These are phyloP conservation scores for Nomada hirtipes DNA, from an alignment of 2,888 invertebrate genomes.

Conservation along the genomic window DNA sequence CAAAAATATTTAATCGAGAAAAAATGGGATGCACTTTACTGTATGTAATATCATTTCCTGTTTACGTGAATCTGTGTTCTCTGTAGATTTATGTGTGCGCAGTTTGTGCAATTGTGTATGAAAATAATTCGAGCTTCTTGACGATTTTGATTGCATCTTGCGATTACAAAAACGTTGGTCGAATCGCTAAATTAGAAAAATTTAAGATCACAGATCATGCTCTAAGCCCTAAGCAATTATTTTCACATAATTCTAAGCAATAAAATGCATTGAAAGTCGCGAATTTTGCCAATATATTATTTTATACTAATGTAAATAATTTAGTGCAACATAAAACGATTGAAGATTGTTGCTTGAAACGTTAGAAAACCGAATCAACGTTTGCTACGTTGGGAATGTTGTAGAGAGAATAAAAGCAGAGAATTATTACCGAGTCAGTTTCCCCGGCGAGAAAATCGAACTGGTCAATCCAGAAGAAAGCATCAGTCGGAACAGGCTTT, in stretches of 20 bases:
- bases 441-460: slow-evolving; percentile 40
- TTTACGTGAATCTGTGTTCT: slow-evolving; percentile 13
- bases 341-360: not conserved
- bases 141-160: slow-evolving; percentile 21
- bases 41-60: not conserved
- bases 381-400: not conserved
- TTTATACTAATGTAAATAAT: not conserved
- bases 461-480: slow-evolving; percentile 54
- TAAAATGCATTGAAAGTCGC: not conserved
- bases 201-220: slow-evolving; percentile 14
- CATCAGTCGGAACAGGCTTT: slow-evolving; percentile 44
- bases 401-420: not conserved
- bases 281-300: not conserved
- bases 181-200: not conserved
- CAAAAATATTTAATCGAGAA: not conserved
- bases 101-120: slow-evolving; percentile 16
- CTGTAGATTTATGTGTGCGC: slow-evolving; percentile 11
- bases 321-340: not conserved
- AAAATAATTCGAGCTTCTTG: slow-evolving; percentile 26
- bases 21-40: slow-evolving; percentile 9
- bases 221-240: slow-evolving; percentile 24
- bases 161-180: not conserved
- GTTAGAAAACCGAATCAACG: not conserved
- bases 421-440: slow-evolving; percentile 26
- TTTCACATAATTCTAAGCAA: not conserved